Base-by-base conservation (phyloP, 2,113 vertebrate species). In the Campylorhamphus procurvoides region DNA sequence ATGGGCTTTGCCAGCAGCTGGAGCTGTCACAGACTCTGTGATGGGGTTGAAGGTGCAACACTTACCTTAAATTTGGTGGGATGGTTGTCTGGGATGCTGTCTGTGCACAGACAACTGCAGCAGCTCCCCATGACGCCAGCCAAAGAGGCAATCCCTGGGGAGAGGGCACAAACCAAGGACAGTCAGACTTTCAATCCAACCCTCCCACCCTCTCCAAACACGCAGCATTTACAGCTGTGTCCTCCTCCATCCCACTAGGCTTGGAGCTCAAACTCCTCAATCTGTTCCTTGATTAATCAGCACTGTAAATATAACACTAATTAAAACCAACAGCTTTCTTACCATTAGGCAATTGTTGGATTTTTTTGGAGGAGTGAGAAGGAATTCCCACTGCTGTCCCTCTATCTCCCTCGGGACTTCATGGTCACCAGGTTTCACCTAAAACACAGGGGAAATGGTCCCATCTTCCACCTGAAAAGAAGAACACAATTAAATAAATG, bases 121-220 rank as follows among this genome's bases (percentile, higher is more conserved):
- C 99, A 99, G 98, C 98, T 99, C 98, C 99, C 99, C 99, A 99
- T 99, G 98, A 98, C 98, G 98, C 98, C 98, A 98, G 98, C 97
- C 97, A 96, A 97, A 98, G 97, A 97, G 97, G 97, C 95, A 98
- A 97, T 97, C 98, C 98, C 99, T 99, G 92, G 35, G 80, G 62
- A 72, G 25, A 71, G 64, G 60, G 28, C 44, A 71, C 64, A 71
- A 7, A 87, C 47, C 25, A 39, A 68, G n/a, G 11, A 53, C 74
- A 6, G 7, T 19, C 55, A 5, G 1, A 14, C 9, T 13, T 72
- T 33, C 28, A 24, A 22, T 0, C 60, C 52, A n/a, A 1, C 50
- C 49, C 67, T 63, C 66, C 79, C 47, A 33, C 7, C 33, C 24
- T 9, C 46, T 78, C 64, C 56, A 66, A 56, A 56, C 24, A 47